Evolutionary conservation across 2,888 invertebrate genomes (phyloP), one percentile per base, ranked within the genome.

Genomic region (Thereva unica): DNA sequence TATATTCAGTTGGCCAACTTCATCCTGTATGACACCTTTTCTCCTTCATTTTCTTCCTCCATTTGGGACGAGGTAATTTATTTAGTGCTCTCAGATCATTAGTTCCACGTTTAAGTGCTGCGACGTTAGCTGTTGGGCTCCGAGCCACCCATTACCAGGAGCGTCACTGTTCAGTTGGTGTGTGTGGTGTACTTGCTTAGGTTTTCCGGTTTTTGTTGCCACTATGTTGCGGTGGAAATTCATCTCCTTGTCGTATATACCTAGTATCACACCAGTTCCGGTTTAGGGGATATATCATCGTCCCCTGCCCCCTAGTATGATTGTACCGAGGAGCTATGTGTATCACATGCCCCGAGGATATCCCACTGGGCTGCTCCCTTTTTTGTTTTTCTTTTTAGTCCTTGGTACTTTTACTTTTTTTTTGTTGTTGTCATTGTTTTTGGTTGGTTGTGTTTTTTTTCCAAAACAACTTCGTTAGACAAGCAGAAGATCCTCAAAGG

Each of bases 191-290:
- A 23, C 23, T 23, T 23, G 23, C 23, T 23, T 23, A 23, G 23
- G 23, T 50, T 50, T 40, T 50, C 9, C 12, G 47, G 53, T 57
- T 65, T 49, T 41, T 68, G 64, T 65, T 65, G 55, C 59, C 65
- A 65, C 59, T 52, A 59, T 68, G 65, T 68, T 68, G 68, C 55
- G 68, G 68, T 68, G 40, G 59, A 52, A 65, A 65, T 68, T 61
- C 68, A 68, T 68, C 68, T 68, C 61, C 57, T 23, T 23, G 23
- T 23, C 23, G 23, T 23, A 23, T 23, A 23, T 65, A 65, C 49
- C 54, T 50, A 42, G 61, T 54, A 67, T 41, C 42, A 40, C 42
- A 50, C 50, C n/a, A 40, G 49, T 61, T 38, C 38, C 47, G 44
- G 49, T 61, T 38, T 42, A 34, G n/a, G 57, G 50, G 41, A n/a